Evolutionary conservation across 2,888 invertebrate genomes (phyloP), one percentile per base, ranked within the genome.

Genomic region (Zhuqinia jingwanae): DNA sequence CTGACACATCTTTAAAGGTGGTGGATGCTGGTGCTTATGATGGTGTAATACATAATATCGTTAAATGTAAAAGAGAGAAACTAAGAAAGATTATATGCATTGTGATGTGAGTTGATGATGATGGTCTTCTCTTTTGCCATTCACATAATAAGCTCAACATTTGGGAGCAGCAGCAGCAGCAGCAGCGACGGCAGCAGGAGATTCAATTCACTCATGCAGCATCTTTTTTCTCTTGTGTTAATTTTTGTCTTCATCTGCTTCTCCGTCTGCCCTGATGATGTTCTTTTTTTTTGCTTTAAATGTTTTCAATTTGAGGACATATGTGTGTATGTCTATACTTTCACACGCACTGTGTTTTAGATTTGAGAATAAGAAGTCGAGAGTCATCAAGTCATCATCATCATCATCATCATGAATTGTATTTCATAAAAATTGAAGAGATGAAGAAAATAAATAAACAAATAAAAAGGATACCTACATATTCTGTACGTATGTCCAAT

Each of bases 291-390:
- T 63, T 63, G 27, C n/a, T n/a, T 8, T 17, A 13, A 56, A 20
- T 2, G 17, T 56, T 56, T n/a, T 56, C 56, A 17, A 17, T 17
- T 56, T n/a, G 17, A 17, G 20, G n/a, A 8, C 17, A n/a, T 56
- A 20, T 56, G n/a, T 20, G 15, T 56, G n/a, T 17, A 10, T 56
- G 17, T n/a, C 20, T 56, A 13, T 17, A 17, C 20, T 56, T 68
- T 68, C 22, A 45, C 68, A 68, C 45, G 68, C 68, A 68, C 20
- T 68, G 68, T 68, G 13, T 22, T n/a, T n/a, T n/a, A n/a, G n/a
- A n/a, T n/a, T n/a, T n/a, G n/a, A n/a, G n/a, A n/a, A 45, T 8
- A 68, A 30, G 65, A 36, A 17, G 20, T 36, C 36, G 25, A 53
- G 17, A 68, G 68, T 20, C 42, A n/a, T n/a, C n/a, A n/a, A n/a